Conservation (phyloP, 2,113 vertebrate genomes). For the Parotia lawesii region DNA sequence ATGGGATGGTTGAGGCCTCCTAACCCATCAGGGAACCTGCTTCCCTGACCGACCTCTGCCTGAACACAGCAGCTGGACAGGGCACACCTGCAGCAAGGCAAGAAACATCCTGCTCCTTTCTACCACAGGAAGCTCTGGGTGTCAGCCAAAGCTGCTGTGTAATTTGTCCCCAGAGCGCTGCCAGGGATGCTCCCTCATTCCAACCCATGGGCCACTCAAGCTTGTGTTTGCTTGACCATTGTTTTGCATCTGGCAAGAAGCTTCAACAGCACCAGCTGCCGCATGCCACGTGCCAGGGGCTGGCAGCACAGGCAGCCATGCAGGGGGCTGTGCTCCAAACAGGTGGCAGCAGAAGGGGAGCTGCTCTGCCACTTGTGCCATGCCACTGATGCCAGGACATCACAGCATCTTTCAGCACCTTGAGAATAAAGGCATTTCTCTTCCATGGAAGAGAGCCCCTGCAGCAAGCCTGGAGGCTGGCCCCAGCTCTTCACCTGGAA, state of each 20-base stretch:
- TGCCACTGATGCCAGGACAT: background rate
- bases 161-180: background rate
- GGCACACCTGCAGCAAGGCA: background rate
- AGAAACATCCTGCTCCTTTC: background rate
- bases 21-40: background rate
- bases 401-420: background rate
- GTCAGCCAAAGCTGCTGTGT: background rate
- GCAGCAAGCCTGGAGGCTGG: background rate
- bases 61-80: background rate
- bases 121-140: background rate
- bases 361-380: background rate
- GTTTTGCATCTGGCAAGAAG: background rate
- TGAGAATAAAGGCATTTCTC: background rate
- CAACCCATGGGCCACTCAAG: background rate
- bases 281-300: background rate
- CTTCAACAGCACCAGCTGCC: background rate
- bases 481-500: background rate
- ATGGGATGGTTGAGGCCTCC: background rate
- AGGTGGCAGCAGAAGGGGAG: background rate
- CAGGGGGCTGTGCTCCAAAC: background rate
- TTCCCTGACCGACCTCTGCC: background rate
- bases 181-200: background rate
- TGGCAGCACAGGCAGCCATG: background rate
- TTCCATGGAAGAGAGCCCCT: background rate
- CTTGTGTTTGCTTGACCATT: background rate